These are phyloP conservation scores for Sprattus sprattus DNA, from an alignment of 2,113 vertebrate genomes.

Conservation along the genomic window DNA sequence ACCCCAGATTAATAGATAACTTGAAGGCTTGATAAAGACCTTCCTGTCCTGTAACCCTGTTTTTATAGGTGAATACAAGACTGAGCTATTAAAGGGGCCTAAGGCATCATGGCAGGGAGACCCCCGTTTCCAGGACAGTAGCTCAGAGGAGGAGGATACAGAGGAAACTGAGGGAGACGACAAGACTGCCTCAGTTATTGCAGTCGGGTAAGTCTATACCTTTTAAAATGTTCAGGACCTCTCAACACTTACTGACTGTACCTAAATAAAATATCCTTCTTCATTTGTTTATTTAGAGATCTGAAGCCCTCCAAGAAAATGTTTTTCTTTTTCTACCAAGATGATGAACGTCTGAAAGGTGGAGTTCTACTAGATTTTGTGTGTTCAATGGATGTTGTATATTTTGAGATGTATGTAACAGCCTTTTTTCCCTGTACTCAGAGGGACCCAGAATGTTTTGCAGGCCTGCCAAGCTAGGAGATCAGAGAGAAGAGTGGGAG, in stretches of 20 bases:
- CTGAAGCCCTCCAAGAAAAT: conserved; percentile 46
- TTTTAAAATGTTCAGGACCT: not conserved
- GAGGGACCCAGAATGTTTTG: conserved; percentile 81
- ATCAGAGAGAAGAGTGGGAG: conserved; percentile 81
- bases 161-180: conserved; percentile 42
- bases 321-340: conserved; percentile 85
- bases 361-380: conserved; percentile 22
- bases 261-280: not conserved
- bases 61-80: conserved; percentile 70
- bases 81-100: conserved; percentile 67
- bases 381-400: not conserved
- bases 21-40: not conserved
- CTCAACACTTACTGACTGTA: not conserved
- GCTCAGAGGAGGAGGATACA: conserved; percentile 80
- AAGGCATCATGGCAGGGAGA: conserved; percentile 81
- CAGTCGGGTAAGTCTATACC: conserved; percentile 64
- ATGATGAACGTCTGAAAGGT: conserved; percentile 82
- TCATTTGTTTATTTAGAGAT: conserved; percentile 57
- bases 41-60: not conserved
- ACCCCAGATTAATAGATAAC: not conserved
- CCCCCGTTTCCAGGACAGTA: conserved; percentile 84
- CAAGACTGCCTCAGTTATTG: conserved; percentile 37
- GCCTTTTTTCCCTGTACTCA: conserved; percentile 45
- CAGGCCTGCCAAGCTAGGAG: conserved; percentile 63
- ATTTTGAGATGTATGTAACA: not conserved